Evolutionary conservation across 2,888 invertebrate species (phyloP).

Genomic region (Lissonota sp.): DNA sequence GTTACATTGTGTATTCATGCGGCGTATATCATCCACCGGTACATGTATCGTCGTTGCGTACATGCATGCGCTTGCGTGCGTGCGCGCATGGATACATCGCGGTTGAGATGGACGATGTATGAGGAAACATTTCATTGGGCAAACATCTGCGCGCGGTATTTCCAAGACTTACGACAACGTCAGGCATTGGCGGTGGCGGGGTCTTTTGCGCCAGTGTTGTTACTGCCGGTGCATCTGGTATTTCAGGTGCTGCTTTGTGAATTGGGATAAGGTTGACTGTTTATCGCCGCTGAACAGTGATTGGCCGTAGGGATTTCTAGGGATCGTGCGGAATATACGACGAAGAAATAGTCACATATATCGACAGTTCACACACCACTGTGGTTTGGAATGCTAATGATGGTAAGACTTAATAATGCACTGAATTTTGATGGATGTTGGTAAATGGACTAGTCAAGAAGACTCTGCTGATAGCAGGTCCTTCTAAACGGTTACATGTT

Average conservation of each 20-base stretch:
- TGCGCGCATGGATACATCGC: neutral
- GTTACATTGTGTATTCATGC: constrained; percentile 66
- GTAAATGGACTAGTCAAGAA: too few species aligned
- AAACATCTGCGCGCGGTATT: constrained; percentile 48
- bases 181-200: constrained; percentile 29
- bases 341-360: constrained; percentile 2
- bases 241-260: constrained; percentile 19
- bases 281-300: constrained; percentile 14
- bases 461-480: too few species aligned
- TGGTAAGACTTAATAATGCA: neutral
- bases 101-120: constrained; percentile 20
- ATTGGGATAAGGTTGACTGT: constrained; percentile 9
- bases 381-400: neutral
- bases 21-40: constrained; percentile 63
- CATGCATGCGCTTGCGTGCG: neutral
- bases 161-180: constrained; percentile 52
- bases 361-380: neutral
- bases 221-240: constrained; percentile 25
- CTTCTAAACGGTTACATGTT: too few species aligned
- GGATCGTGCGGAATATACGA: neutral
- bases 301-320: constrained; percentile 11
- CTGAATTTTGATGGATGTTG: too few species aligned
- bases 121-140: constrained; percentile 43
- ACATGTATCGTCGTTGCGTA: constrained; percentile 2
- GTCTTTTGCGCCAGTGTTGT: constrained; percentile 35